Percentiles rank a stretch among this genome's conserved stretches.
Conservation (phyloP, 2,888 invertebrate species). For the Lampropteryx suffumata region DNA sequence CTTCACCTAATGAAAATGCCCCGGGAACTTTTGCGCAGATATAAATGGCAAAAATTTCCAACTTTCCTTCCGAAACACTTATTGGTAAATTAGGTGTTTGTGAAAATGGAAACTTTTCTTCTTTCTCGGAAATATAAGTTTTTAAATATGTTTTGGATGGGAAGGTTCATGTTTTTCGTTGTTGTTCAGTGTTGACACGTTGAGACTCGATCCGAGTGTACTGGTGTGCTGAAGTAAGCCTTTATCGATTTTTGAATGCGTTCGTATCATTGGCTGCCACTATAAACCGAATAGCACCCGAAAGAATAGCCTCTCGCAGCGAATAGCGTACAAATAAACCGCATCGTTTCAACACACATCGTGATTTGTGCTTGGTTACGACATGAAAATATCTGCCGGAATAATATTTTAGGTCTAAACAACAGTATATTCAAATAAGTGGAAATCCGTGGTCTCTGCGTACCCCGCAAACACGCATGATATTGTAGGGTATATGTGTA, state of each 20-base stretch:
- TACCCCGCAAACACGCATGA: no score
- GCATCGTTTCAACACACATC: not conserved
- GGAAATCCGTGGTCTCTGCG: no score
- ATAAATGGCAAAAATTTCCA: conserved; percentile 36
- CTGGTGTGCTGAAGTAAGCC: no score
- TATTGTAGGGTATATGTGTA: no score
- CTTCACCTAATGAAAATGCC: conserved; percentile 62
- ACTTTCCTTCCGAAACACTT: conserved; percentile 33
- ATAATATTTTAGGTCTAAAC: not conserved
- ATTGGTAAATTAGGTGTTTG: conserved; percentile 36
- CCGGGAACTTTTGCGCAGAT: conserved; percentile 49
- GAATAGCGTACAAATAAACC: conserved; percentile 5
- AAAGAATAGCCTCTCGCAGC: not conserved
- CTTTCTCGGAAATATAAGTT: conserved; percentile 19
- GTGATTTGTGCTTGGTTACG: not conserved
- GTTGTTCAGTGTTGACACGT: conserved; percentile 3
- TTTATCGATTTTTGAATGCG: not conserved
- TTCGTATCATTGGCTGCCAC: conserved; percentile 2
- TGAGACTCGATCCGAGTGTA: not conserved
- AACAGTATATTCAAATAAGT: no score
- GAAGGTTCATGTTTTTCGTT: conserved; percentile 8
- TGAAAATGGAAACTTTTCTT: conserved; percentile 29
- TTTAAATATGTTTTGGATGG: conserved; percentile 15
- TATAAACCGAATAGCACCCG: conserved; percentile 1
- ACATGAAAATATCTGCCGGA: not conserved